Conservation (phyloP, 2,113 vertebrate genomes). For the Pteruthius melanotis region DNA sequence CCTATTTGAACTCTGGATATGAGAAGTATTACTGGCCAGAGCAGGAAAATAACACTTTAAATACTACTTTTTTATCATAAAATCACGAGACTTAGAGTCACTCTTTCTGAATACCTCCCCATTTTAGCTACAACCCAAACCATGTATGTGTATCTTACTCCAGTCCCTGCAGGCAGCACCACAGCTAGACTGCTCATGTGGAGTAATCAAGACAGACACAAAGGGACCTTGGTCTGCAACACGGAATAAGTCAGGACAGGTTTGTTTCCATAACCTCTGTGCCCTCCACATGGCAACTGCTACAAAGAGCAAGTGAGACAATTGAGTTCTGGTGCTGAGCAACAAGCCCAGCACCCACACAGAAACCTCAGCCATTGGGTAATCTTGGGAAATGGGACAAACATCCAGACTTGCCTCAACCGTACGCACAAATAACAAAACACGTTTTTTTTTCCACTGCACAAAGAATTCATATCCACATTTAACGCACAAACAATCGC, state of each 20-base stretch:
- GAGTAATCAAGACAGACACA: not conserved
- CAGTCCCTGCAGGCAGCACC: not conserved
- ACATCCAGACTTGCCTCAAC: not conserved
- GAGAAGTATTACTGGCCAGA: not conserved
- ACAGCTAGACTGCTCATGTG: not conserved
- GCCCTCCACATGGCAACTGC: not conserved
- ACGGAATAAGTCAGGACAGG: not conserved
- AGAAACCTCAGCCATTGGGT: not conserved
- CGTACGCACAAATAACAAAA: not conserved
- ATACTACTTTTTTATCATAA: not conserved
- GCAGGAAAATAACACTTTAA: not conserved
- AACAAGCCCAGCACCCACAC: not conserved
- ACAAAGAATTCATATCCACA: not conserved
- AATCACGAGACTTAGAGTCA: not conserved
- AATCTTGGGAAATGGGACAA: not conserved
- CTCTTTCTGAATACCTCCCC: not conserved
- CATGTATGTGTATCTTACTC: accelerated
- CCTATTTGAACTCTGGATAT: not conserved
- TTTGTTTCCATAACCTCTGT: not conserved
- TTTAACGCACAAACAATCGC: accelerated
- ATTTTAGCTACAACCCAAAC: not conserved
- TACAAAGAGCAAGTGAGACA: not conserved
- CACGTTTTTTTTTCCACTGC: not conserved
- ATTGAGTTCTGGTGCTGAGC: not conserved
- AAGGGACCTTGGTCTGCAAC: not conserved